Evolutionary conservation across 1,140 invertebrate species (phyloP).

Genomic region (Brachionus paranguensis): DNA sequence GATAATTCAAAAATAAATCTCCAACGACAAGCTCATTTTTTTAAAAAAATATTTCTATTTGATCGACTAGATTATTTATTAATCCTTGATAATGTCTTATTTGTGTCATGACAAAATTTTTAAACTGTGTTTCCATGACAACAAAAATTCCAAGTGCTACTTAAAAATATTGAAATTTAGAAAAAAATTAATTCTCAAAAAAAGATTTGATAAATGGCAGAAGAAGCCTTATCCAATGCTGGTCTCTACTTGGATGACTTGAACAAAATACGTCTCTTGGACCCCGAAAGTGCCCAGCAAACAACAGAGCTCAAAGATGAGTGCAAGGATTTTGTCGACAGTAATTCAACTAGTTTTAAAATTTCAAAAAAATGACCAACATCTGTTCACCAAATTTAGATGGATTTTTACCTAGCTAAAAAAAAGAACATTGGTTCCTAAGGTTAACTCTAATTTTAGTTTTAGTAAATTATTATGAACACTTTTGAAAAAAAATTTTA

Average conservation of each 20-base stretch:
- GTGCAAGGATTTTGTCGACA: conserved; percentile 72
- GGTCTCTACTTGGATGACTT: conserved; percentile 78
- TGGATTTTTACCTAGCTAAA: no score
- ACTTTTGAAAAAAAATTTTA: no score
- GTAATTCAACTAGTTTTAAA: conserved; percentile 58
- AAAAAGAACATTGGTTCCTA: no score
- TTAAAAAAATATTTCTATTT: no score
- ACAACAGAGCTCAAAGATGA: conserved; percentile 72
- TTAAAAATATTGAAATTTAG: neutral
- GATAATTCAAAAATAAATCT: no score
- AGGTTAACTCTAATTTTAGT: no score
- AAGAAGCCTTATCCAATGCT: conserved; percentile 66
- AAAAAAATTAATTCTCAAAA: neutral
- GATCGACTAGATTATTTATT: no score
- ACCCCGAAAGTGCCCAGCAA: conserved; percentile 68
- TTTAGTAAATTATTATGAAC: no score
- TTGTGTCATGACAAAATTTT: neutral
- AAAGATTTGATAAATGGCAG: conserved; percentile 58
- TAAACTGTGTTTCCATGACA: neutral
- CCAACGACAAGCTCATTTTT: no score
- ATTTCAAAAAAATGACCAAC: neutral
- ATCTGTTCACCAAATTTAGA: no score
- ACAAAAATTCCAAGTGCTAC: neutral
- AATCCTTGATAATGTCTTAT: neutral
- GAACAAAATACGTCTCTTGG: conserved; percentile 73